Evolutionary conservation across 2,797 vertebrate species (phyloP), one percentile per base, ranked within the genome.

Genomic region (Falco columbarius): DNA sequence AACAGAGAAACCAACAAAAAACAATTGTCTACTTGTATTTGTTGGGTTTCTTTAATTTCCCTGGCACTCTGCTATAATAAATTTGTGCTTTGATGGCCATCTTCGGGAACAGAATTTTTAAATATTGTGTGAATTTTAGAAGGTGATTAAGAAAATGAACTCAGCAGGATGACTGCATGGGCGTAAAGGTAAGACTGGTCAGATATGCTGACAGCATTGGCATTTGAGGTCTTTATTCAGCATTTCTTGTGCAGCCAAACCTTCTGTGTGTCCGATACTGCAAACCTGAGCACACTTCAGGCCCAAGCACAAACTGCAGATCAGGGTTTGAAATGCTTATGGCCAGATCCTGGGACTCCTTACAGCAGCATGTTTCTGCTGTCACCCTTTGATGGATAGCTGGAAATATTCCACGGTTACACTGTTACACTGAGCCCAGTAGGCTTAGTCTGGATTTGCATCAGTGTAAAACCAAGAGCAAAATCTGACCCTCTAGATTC

Each of bases 221-320:
- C 59, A 24, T 59, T 16, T 56, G 47, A 83, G 79, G 7, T 22
- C 82, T 94, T 77, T 61, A 68, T 86, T 91, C 90, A 94, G 90
- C 92, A 65, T 58, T 95, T 86, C 59, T 65, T 7, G 6, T 0
- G 4, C 81, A 87, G 63, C 63, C 79, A 85, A 52, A 47, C 7
- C 11, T 54, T 38, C 51, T 2, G 2, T 32, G 4, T 54, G 55
- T 15, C 14, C 86, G 30, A 5, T 8, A 30, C 38, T 38, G 63
- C 68, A 55, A 76, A 85, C 26, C 82, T 61, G 54, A 85, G 40
- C 65, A 24, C 14, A 2, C 3, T 3, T 18, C 52, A 76, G 27
- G 38, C 23, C 23, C 44, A 21, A 75, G 47, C n/a, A 52, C 30
- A 30, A 32, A 44, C 17, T 7, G 44, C 17, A 51, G 46, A 14